Percentiles rank a stretch among this genome's conserved stretches.
These are phyloP conservation scores for Stenopsyche tienmushanensis DNA, from an alignment of 1,140 invertebrate species.

Conservation along the genomic window DNA sequence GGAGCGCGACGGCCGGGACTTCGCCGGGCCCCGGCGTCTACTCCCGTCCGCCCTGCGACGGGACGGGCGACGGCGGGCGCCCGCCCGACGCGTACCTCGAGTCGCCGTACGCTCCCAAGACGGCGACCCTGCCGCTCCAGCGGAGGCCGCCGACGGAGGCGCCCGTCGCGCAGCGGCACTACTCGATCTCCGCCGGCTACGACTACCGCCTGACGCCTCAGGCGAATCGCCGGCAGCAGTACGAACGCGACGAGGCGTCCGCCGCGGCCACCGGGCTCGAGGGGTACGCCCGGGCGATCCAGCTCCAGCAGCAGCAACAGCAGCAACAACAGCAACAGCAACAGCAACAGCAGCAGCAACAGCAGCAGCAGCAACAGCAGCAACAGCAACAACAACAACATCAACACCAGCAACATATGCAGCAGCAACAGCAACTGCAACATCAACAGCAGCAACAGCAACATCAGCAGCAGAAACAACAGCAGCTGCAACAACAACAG, in stretches of 20 bases:
- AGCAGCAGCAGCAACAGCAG: conserved; percentile 14
- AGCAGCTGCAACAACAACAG: too few relatives aligned
- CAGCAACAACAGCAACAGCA: background rate
- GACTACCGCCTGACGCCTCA: conserved; percentile 15
- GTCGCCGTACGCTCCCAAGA: background rate
- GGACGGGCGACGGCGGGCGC: conserved; percentile 24
- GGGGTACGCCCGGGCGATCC: conserved; percentile 21
- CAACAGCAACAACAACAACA: conserved; percentile 2
- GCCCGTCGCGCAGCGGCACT: conserved; percentile 20
- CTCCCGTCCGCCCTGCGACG: conserved; percentile 24
- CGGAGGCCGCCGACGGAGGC: background rate
- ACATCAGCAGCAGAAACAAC: too few relatives aligned
- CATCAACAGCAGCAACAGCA: conserved; percentile 6
- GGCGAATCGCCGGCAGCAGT: conserved; percentile 16
- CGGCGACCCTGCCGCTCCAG: background rate
- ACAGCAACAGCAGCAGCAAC: background rate
- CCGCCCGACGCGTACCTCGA: conserved; percentile 25
- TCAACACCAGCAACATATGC: too few relatives aligned
- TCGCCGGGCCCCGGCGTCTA: conserved; percentile 4
- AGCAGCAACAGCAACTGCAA: background rate
- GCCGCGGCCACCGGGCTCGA: background rate
- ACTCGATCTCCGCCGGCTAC: conserved; percentile 8
- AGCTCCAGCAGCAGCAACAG: conserved; percentile 26
- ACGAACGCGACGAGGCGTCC: conserved; percentile 20
- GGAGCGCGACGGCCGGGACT: background rate